A percentile compares a stretch with the other conserved stretches of the same genome.
Evolutionary conservation across 2,797 vertebrate genomes (phyloP).

Genomic region (Acrocephalus scirpaceus): DNA sequence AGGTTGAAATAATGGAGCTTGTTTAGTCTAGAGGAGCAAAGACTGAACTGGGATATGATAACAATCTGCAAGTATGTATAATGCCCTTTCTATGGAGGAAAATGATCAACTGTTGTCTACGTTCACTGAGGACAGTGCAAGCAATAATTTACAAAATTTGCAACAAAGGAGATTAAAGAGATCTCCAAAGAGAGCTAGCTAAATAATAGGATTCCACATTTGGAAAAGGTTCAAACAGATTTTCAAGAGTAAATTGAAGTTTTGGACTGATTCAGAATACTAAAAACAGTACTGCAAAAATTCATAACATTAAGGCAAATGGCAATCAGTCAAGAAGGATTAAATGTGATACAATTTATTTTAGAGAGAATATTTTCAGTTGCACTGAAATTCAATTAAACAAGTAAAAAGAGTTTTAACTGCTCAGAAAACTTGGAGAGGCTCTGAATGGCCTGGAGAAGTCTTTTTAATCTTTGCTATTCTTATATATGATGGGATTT

Average conservation of each 20-base stretch:
- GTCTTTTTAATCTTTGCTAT: background rate
- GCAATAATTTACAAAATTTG: background rate
- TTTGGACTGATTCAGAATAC: background rate
- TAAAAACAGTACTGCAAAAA: background rate
- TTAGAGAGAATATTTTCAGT: background rate
- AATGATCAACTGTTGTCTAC: background rate
- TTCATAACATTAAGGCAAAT: background rate
- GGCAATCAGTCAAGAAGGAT: background rate
- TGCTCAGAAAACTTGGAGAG: background rate
- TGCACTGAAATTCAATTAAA: background rate
- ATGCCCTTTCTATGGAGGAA: background rate
- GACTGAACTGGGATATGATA: background rate
- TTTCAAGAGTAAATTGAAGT: background rate
- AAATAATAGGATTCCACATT: background rate
- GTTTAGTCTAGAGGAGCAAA: constrained; percentile 56
- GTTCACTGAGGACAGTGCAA: background rate
- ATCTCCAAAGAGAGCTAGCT: background rate
- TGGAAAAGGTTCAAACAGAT: background rate
- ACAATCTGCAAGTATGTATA: background rate
- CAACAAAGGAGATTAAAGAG: background rate
- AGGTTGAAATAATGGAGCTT: constrained; percentile 25
- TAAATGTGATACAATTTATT: background rate
- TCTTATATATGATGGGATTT: background rate
- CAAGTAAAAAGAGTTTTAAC: background rate
- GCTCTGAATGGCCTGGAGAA: background rate